These are phyloP conservation scores for Odobenus rosmarus DNA, from an alignment of 2,113 vertebrate genomes.

Conservation along the genomic window DNA sequence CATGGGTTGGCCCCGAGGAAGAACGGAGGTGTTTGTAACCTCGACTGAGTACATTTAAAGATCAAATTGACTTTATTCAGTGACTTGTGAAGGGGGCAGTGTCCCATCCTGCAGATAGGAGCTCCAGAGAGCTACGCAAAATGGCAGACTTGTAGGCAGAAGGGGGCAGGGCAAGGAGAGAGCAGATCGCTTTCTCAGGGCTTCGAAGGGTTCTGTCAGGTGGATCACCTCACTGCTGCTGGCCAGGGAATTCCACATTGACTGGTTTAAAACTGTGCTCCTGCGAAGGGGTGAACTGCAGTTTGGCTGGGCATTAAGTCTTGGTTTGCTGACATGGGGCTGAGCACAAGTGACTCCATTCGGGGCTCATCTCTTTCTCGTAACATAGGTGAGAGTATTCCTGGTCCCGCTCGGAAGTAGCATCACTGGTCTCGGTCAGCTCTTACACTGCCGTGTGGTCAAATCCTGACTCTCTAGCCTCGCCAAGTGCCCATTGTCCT, in stretches of 20 bases:
- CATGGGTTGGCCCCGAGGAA: neutral
- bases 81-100: neutral
- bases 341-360: neutral
- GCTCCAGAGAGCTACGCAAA: neutral
- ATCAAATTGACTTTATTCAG: neutral
- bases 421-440: neutral
- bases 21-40: neutral
- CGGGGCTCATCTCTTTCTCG: neutral
- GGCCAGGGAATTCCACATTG: neutral
- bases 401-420: neutral
- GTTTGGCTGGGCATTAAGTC: neutral
- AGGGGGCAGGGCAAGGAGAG: neutral
- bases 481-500: neutral
- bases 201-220: neutral
- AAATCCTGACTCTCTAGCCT: rapidly evolving
- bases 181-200: neutral
- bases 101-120: neutral
- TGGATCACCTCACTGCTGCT: neutral
- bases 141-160: neutral
- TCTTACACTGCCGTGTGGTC: neutral
- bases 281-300: neutral
- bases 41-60: neutral
- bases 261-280: neutral
- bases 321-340: neutral
- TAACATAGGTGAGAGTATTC: neutral